Evolutionary conservation across 2,888 invertebrate species (phyloP), one percentile per base, ranked within the genome.

Genomic region (Scrobipalpa costella): DNA sequence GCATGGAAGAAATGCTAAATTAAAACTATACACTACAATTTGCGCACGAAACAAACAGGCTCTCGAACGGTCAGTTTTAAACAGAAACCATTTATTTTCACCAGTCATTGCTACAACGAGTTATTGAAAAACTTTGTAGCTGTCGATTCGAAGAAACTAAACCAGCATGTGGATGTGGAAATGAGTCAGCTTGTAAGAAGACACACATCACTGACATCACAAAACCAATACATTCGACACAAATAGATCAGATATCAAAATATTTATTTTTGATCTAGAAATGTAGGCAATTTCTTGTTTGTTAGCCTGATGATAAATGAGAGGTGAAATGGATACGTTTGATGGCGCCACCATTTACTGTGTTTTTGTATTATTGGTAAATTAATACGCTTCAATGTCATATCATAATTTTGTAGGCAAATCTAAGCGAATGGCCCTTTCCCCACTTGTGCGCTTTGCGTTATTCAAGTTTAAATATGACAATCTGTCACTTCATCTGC

Each of bases 151-250:
- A 21, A 9, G 50, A 21, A 9, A 21, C 21, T 19, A n/a, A n/a
- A n/a, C n/a, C 2, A 21, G 17, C 11, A 21, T 21, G 6, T 7
- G 70, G 71, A 21, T 21, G 6, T 7, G 70, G 71, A 71, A 72
- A 65, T 80, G 79, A 82, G 62, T 83, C 82, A 83, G 71, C 67
- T 66, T 68, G 68, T 67, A 66, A 71, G 67, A 21, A 44, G 59
- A 61, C 61, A 60, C 57, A 27, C 58, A 58, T 64, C 68, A 67
- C 64, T 66, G 66, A 27, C 58, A 58, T 64, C 68, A 67, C 64
- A 67, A 67, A 71, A 69, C 69, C 64, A 71, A 71, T 67, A 64
- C 65, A 60, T 66, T 66, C 63, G 64, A 66, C 69, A 40, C 36
- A 77, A 74, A 73, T 77, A 77, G 73, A 75, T 68, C 69, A 62